Percentiles rank a stretch among this genome's conserved stretches.
phyloP scores from a whole-genome alignment of 2,888 invertebrate species.

The Agrochola lychnidis region DNA sequence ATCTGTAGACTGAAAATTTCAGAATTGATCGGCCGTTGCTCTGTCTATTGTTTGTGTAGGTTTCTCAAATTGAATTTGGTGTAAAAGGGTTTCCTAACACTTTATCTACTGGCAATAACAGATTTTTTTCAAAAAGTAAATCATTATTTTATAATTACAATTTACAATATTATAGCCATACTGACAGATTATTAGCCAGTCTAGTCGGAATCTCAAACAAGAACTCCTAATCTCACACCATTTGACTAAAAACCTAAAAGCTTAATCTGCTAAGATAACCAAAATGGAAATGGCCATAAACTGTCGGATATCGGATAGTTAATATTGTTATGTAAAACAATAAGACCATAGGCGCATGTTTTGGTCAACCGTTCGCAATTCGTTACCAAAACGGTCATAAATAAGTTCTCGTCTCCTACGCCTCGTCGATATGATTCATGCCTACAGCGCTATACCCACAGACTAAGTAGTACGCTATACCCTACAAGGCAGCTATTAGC shows the following conservation, averaged over 20 bases:
- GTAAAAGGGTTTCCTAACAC: neutral
- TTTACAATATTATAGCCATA: neutral
- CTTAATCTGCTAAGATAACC: constrained; percentile 44
- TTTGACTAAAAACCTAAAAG: constrained; percentile 34
- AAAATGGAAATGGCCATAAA: constrained; percentile 44
- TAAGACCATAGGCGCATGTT: constrained; percentile 58
- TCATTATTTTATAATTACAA: too few relatives aligned
- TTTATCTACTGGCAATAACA: neutral
- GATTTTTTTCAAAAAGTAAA: neutral
- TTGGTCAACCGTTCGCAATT: constrained; percentile 57
- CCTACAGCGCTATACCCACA: constrained; percentile 71
- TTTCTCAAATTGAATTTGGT: too few relatives aligned
- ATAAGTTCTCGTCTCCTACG: constrained; percentile 77
- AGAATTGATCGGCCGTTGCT: neutral
- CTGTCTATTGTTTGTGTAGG: neutral
- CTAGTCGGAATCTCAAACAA: constrained; percentile 14
- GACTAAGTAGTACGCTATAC: too few relatives aligned
- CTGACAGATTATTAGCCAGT: neutral
- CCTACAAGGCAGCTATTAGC: constrained; percentile 82
- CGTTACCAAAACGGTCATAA: constrained; percentile 65
- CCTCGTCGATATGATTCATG: constrained; percentile 80
- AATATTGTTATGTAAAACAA: constrained; percentile 67
- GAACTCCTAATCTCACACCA: constrained; percentile 16
- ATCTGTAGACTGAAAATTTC: constrained; percentile 10
- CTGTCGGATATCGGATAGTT: constrained; percentile 40